Evolutionary conservation across 1,140 invertebrate genomes (phyloP), one percentile per base, ranked within the genome.

Genomic region (Sitophilus oryzae): DNA sequence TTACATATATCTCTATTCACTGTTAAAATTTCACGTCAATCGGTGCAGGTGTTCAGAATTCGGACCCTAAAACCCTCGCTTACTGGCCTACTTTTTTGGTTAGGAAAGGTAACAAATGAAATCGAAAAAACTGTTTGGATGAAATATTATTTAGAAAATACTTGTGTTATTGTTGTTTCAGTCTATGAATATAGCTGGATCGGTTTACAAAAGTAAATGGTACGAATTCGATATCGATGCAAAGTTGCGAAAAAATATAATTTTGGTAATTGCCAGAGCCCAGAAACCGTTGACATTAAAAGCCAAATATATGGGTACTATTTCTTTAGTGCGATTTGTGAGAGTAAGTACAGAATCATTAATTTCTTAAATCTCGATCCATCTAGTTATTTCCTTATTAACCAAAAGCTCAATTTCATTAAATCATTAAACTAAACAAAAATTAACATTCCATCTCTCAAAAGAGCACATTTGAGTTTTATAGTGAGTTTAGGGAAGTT

Each of bases 161-260:
- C 6, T 20, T 3, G 20, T 6, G 9, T 46, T 9, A 10, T 30
- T 46, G 2, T 3, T 47, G n/a, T n/a, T 34, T 47, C 21, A 54
- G 52, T 42, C 44, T 11, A n/a, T 46, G 4, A 54, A 46, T 10
- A 20, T 54, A 15, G 52, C 38, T 15, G 25, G 37, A 1, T 14
- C 42, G 25, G 43, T 54, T 35, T 54, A 41, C 34, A 37, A 54
- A 14, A 54, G 52, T 20, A 21, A 54, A 10, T 56, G 52, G 45
- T 41, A 48, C 21, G 1, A 50, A 10, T 14, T 2, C 0, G n/a
- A 18, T 1, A 5, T 34, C 10, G 8, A 19, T 11, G 11, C 25
- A 9, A 15, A 34, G n/a, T 15, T 46, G 18, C n/a, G 44, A 35
- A 34, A n/a, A 46, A 35, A 35, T 35, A 35, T 46, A 14, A 46